These are phyloP conservation scores for Myotis pilosus DNA, from an alignment of 2,797 vertebrate species.

Conservation along the genomic window DNA sequence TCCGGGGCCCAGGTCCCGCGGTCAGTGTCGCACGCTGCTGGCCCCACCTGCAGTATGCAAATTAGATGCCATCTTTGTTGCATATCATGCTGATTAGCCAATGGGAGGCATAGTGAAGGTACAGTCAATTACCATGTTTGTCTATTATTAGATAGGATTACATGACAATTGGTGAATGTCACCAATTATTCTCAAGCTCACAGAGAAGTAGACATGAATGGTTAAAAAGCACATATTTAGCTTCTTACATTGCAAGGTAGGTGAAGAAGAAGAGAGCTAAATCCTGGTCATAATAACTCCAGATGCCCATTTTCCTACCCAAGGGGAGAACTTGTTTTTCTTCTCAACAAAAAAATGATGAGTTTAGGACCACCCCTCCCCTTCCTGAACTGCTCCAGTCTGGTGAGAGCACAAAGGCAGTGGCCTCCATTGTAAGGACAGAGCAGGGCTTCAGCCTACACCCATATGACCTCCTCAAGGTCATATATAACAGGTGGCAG, in stretches of 20 bases:
- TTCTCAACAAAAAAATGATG: not conserved
- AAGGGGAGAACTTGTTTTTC: not conserved
- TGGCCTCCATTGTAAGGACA: not conserved
- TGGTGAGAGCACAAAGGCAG: not conserved
- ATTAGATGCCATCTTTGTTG: too few species aligned
- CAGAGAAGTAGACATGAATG: not conserved
- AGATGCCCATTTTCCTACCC: not conserved
- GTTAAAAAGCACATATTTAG: not conserved
- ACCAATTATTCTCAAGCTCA: not conserved
- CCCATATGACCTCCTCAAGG: not conserved
- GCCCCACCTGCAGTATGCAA: too few species aligned
- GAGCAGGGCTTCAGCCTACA: not conserved
- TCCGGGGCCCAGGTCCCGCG: too few species aligned
- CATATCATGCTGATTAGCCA: too few species aligned
- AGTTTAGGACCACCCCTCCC: not conserved
- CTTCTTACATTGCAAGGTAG: not conserved
- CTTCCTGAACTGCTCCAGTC: too few species aligned
- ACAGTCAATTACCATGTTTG: too few species aligned
- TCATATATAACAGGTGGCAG: not conserved
- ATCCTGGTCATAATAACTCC: not conserved
- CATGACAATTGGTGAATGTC: not conserved
- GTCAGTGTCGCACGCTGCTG: accelerated
- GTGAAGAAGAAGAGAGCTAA: not conserved
- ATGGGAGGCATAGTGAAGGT: too few species aligned
- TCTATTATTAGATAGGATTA: not conserved